Evolutionary conservation across 2,888 invertebrate genomes (phyloP), one percentile per base, ranked within the genome.

Genomic region (Baronia brevicornis): DNA sequence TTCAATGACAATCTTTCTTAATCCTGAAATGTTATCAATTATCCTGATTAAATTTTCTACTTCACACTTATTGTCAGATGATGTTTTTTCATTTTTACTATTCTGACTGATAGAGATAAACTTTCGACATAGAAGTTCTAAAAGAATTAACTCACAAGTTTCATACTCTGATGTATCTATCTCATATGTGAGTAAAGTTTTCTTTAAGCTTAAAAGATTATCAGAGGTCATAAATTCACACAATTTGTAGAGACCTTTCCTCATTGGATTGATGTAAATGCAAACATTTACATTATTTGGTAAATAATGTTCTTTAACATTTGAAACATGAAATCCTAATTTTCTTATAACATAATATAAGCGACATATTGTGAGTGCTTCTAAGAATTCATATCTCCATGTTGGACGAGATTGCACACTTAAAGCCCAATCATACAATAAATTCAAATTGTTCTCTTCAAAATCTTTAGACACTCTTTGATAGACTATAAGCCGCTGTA

Each of bases 351-450:
- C 44, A 8, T 54, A 55, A 39, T 66, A 61, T 1, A 78, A 51
- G 39, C 79, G 71, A 35, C 80, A 80, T 33, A 73, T 58, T 6
- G 66, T 43, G 2, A 84, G 59, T 2, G 78, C 78, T 54, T 84
- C 84, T n/a, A 84, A 38, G 33, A 84, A 73, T 44, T 80, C 70
- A 35, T 73, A 56, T 46, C 55, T 70, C 82, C 84, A 84, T 8
- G 59, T 61, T 1, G 61, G 38, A 13, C 51, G 57, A 1, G 53
- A 41, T 20, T 77, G 75, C 2, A 68, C 65, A 21, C 64, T 54
- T 3, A 60, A 46, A 1, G 66, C 74, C 84, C 84, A 84, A 7
- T 82, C 72, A 19, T 62, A 66, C 2, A 84, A 46, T 29, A 82
- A 51, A 41, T 73, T 69, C 11, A 71, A 44, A 22, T 64, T 65